Evolutionary conservation across 2,797 vertebrate genomes (phyloP).

Genomic region (Manis pentadactyla): DNA sequence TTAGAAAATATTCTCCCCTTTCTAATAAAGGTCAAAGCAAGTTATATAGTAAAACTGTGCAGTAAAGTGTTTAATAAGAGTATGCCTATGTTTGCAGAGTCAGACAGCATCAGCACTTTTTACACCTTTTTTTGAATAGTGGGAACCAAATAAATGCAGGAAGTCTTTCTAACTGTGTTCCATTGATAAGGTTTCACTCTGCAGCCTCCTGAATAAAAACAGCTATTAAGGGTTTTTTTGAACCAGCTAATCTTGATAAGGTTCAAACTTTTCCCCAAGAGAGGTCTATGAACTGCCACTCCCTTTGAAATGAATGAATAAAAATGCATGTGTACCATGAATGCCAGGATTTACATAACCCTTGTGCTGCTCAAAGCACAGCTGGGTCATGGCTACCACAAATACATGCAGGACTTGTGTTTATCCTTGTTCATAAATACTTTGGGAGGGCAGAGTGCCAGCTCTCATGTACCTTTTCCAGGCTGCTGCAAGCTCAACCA

Average conservation of each 20-base stretch:
- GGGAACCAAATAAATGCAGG: slow-evolving; percentile 78
- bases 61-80: not conserved
- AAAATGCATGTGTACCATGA: slow-evolving; percentile 51
- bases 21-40: slow-evolving; percentile 50
- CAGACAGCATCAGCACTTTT: slow-evolving; percentile 68
- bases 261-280: slow-evolving; percentile 70
- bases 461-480: slow-evolving; percentile 64
- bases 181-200: slow-evolving; percentile 75
- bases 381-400: not conserved
- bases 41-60: not conserved
- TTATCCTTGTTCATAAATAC: slow-evolving; percentile 74
- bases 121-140: slow-evolving; percentile 71
- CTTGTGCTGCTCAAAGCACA: slow-evolving; percentile 50
- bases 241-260: slow-evolving; percentile 73
- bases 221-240: slow-evolving; percentile 70
- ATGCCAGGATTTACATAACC: slow-evolving; percentile 46
- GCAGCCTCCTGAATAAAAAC: slow-evolving; percentile 75
- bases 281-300: slow-evolving; percentile 73
- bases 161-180: slow-evolving; percentile 81
- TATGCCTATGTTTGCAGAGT: slow-evolving; percentile 52
- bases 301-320: slow-evolving; percentile 65
- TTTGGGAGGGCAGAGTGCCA: slow-evolving; percentile 54
- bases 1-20: not conserved
- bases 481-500: slow-evolving; percentile 61
- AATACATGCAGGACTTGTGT: slow-evolving; percentile 48